These are phyloP conservation scores for Villa cingulata DNA, from an alignment of 2,888 invertebrate genomes.

Conservation along the genomic window DNA sequence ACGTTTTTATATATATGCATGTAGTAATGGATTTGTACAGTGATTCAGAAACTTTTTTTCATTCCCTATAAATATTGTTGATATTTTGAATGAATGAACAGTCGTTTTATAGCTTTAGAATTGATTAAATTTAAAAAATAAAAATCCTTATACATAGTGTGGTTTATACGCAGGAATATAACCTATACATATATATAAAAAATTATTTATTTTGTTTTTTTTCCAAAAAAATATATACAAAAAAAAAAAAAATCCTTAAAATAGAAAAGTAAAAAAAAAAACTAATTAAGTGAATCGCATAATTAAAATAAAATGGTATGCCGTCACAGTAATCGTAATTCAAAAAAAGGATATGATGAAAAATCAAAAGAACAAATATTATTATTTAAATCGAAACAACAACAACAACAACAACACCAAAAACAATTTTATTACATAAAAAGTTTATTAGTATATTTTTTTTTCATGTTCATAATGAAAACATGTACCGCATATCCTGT, in stretches of 20 bases:
- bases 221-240: neutral
- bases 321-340: no score
- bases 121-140: neutral
- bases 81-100: constrained; percentile 1
- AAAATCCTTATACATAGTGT: no score
- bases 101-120: constrained; percentile 2
- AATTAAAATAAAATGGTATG: neutral
- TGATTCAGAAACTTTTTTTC: no score
- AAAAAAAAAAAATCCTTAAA: neutral
- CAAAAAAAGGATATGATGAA: no score
- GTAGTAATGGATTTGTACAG: no score
- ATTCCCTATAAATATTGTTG: constrained; percentile 6
- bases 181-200: no score
- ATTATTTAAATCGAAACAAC: neutral
- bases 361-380: no score
- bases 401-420: neutral
- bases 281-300: constrained; percentile 3
- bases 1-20: no score
- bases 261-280: constrained; percentile 1
- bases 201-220: no score
- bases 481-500: constrained; percentile 26
- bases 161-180: no score
- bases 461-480: neutral
- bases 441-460: neutral
- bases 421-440: neutral